phyloP scores from a whole-genome alignment of 1,140 invertebrate genomes.

The Luehdorfia chinensis region DNA sequence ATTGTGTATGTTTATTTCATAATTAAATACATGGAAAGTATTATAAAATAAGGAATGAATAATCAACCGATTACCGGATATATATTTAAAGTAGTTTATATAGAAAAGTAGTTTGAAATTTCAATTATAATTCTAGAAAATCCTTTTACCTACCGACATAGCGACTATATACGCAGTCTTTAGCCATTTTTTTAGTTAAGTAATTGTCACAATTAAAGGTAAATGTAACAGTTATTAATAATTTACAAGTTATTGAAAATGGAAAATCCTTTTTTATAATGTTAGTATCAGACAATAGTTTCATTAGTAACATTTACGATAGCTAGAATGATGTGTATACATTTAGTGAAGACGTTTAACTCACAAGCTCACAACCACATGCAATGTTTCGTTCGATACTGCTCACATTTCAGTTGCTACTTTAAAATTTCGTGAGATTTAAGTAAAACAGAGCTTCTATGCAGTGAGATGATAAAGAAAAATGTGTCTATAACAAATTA shows the following conservation, averaged over 20 bases:
- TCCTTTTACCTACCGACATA: too few relatives aligned
- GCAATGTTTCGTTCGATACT: constrained; percentile 21
- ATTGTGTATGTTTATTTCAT: constrained; percentile 35
- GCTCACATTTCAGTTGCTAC: constrained; percentile 17
- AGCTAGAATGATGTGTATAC: background rate
- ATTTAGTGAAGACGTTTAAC: background rate
- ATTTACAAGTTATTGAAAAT: background rate
- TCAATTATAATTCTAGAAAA: too few relatives aligned
- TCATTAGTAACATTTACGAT: background rate
- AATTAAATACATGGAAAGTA: constrained; percentile 46
- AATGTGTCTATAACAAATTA: background rate
- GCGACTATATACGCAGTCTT: too few relatives aligned
- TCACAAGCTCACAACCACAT: constrained; percentile 15
- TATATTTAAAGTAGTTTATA: background rate
- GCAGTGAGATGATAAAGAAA: constrained; percentile 10
- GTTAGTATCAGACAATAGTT: background rate
- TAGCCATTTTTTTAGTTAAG: too few relatives aligned
- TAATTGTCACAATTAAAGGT: too few relatives aligned
- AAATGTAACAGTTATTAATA: too few relatives aligned
- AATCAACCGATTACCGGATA: constrained; percentile 22
- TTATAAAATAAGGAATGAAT: constrained; percentile 48
- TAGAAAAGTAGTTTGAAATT: background rate
- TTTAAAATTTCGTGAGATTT: background rate
- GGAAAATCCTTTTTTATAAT: background rate
- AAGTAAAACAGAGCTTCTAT: constrained; percentile 3